Evolutionary conservation across 2,113 vertebrate species (phyloP), one percentile per base, ranked within the genome.

Genomic region (Oxygymnocypris stewartii): DNA sequence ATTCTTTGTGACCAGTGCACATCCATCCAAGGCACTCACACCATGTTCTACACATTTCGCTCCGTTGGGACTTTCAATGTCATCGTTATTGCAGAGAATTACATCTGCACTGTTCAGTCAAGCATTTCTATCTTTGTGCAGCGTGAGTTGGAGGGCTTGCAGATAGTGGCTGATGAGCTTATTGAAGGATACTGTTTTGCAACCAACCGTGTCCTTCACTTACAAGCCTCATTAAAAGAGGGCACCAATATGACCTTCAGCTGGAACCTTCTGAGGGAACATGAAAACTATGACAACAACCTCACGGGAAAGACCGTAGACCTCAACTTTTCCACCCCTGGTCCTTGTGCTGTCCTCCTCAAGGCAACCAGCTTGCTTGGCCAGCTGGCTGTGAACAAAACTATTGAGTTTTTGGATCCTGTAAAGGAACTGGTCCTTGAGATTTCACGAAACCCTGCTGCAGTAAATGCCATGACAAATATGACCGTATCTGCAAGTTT

Each of bases 241-340:
- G 98, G 98, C 51, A 99, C 98, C 16, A 99, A 99, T 90, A 95
- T 99, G 94, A 98, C 98, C 4, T 99, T 98, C 82, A 95, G 89
- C 88, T 99, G 98, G 98, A 91, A 94, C 0, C 87, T 95, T 63
- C 90, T 95, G 67, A 93, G 87, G 86, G 94, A 94, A 0, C 85
- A 91, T 0, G 91, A 78, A 1, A 16, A 20, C 25, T 88, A 78
- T 0, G 44, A 89, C 42, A 93, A 95, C 74, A 94, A 93, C 1
- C 89, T 91, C 81, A 90, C 87, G 0, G 95, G 95, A 57, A 97
- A 95, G 87, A 92, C 88, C 20, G 93, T 97, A 79, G 92, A 94
- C 0, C 90, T 97, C 31, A 95, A 91, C 3, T 88, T 94, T 86
- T 88, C n/a, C 0, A 94, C 94, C 44, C 94, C 97, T 0, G 96